Evolutionary conservation across 2,888 invertebrate species (phyloP).

Genomic region (Melanostoma scalare): DNA sequence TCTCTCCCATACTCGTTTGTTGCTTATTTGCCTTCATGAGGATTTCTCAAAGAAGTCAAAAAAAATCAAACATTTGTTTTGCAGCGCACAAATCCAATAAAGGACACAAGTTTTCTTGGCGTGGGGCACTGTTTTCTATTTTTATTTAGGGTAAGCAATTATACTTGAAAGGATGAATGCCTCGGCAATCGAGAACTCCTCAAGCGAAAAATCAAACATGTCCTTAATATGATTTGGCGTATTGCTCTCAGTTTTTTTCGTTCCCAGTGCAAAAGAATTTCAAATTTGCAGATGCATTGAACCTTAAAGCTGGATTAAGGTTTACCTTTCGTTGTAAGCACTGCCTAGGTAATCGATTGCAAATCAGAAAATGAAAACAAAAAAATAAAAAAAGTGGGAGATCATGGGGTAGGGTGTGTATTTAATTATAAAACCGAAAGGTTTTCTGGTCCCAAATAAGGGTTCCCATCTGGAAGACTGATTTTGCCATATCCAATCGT

Average conservation of each 20-base stretch:
- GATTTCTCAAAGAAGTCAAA: slow-evolving; percentile 46
- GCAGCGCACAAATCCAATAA: slow-evolving; percentile 69
- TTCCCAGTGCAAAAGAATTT: slow-evolving; percentile 8
- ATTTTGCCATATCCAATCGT: slow-evolving; percentile 30
- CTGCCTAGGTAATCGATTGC: slow-evolving; percentile 38
- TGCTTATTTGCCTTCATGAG: slow-evolving; percentile 41
- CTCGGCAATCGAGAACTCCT: slow-evolving; percentile 17
- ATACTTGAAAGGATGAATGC: slow-evolving; percentile 41
- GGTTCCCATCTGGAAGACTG: slow-evolving; percentile 57
- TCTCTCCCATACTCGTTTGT: slow-evolving; percentile 10
- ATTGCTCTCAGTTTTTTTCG: not conserved
- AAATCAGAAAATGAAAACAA: not conserved
- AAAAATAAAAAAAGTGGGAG: not conserved
- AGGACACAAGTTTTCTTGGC: slow-evolving; percentile 34
- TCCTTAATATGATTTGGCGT: slow-evolving; percentile 61
- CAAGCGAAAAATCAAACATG: slow-evolving; percentile 71
- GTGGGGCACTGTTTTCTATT: slow-evolving; percentile 7
- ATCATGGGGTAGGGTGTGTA: slow-evolving; percentile 10
- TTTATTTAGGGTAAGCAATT: slow-evolving; percentile 45
- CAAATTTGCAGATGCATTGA: slow-evolving; percentile 57
- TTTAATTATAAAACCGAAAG: slow-evolving; percentile 51
- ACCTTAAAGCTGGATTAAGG: slow-evolving; percentile 30
- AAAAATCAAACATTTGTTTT: slow-evolving; percentile 70
- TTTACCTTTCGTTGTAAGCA: not conserved
- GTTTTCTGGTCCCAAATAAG: slow-evolving; percentile 33